Evolutionary conservation across 2,113 vertebrate genomes (phyloP).

Genomic region (Amblyornis subalaris): DNA sequence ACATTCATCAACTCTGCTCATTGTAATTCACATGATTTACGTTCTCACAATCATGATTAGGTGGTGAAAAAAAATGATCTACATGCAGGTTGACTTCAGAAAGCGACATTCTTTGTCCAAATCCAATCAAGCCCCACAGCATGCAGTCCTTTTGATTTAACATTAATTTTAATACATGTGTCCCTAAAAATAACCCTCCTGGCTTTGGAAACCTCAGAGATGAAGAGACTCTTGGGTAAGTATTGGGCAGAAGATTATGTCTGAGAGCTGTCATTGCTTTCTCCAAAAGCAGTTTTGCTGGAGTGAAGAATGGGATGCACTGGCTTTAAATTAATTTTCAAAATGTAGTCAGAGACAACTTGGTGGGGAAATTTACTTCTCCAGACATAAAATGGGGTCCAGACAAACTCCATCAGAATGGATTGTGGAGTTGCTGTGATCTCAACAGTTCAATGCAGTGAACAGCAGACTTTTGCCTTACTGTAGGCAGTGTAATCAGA

Average conservation of each 20-base stretch:
- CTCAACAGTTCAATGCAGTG: neutral
- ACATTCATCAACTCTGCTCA: neutral
- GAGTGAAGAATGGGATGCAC: neutral
- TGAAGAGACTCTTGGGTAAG: neutral
- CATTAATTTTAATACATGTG: neutral
- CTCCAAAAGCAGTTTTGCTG: neutral
- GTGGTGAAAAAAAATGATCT: neutral
- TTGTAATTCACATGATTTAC: constrained; percentile 32
- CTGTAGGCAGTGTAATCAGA: fast-evolving
- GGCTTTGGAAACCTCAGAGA: constrained; percentile 1
- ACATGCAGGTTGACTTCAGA: neutral
- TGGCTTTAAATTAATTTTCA: neutral
- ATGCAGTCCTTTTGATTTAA: constrained; percentile 33
- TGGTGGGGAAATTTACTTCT: neutral
- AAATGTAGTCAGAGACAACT: neutral
- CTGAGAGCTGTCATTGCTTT: neutral
- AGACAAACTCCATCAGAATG: neutral
- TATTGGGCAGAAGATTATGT: neutral
- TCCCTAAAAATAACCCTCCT: constrained; percentile 18
- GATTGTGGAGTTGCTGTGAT: neutral
- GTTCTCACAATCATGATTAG: constrained; percentile 43
- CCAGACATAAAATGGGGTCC: neutral
- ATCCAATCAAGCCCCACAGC: constrained; percentile 17
- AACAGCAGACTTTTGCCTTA: neutral
- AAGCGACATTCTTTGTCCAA: constrained; percentile 34